These are phyloP conservation scores for Pantherophis vulpinus DNA, from an alignment of 2,797 vertebrate species.

Conservation along the genomic window DNA sequence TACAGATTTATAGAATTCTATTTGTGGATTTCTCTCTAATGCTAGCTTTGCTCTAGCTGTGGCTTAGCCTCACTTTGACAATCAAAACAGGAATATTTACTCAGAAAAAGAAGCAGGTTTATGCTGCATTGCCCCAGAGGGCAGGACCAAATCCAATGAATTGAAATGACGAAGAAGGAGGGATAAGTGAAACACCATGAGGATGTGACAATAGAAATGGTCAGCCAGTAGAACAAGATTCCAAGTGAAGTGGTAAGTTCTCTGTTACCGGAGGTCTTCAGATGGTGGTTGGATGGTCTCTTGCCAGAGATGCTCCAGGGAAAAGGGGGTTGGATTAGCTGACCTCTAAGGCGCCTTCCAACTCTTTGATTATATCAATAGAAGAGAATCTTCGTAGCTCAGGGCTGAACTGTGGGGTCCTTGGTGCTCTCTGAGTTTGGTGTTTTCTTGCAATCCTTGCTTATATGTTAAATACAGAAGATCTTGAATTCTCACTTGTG, in stretches of 20 bases:
- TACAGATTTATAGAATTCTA: conserved; percentile 6
- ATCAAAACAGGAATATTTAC: conserved; percentile 6
- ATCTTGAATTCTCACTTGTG: background rate
- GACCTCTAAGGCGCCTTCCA: background rate
- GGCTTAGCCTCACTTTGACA: conserved; percentile 14
- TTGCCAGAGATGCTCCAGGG: background rate
- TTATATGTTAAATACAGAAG: conserved; percentile 3
- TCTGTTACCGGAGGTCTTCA: background rate
- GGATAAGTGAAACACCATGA: background rate
- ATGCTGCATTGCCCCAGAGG: background rate
- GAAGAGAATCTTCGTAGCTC: background rate
- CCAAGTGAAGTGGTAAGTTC: background rate
- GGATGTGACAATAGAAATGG: background rate
- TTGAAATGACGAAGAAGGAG: background rate
- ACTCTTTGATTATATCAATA: background rate
- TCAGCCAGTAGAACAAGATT: background rate
- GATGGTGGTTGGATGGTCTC: background rate
- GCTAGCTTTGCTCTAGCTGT: background rate
- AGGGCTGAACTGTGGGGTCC: background rate
- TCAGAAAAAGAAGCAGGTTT: background rate
- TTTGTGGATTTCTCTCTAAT: background rate
- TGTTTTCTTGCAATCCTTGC: background rate
- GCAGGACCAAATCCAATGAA: background rate
- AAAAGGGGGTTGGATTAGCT: background rate
- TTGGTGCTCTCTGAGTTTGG: background rate